Conservation (phyloP, 2,888 invertebrate genomes). For the Parelbella ahira region DNA sequence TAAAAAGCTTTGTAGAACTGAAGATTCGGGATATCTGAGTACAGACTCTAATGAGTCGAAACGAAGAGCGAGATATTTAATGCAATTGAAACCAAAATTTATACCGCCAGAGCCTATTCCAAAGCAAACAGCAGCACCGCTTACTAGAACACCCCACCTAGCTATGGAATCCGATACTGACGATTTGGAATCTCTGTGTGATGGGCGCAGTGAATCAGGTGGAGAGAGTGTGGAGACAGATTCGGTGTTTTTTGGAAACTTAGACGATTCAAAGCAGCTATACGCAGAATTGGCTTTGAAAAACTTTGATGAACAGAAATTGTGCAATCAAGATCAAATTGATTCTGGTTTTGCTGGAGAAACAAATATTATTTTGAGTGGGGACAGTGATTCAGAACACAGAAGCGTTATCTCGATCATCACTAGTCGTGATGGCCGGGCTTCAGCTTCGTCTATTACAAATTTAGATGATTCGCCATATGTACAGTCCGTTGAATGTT, state of each 20-base stretch:
- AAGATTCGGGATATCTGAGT: slow-evolving; percentile 92
- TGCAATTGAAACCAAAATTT: slow-evolving; percentile 64
- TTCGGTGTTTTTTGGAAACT: slow-evolving; percentile 91
- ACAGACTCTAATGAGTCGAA: slow-evolving; percentile 87
- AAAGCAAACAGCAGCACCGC: slow-evolving; percentile 36
- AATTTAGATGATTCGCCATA: slow-evolving; percentile 61
- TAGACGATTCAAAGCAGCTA: slow-evolving; percentile 71
- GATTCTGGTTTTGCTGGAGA: slow-evolving; percentile 73
- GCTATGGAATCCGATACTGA: slow-evolving; percentile 82
- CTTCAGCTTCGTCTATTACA: slow-evolving; percentile 55
- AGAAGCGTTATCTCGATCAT: slow-evolving; percentile 73
- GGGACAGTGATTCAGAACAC: slow-evolving; percentile 74
- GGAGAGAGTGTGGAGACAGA: slow-evolving; percentile 93
- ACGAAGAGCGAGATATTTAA: slow-evolving; percentile 66
- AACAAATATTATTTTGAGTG: slow-evolving; percentile 70
- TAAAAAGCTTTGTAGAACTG: slow-evolving; percentile 68
- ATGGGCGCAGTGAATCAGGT: slow-evolving; percentile 91
- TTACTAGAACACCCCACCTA: slow-evolving; percentile 47
- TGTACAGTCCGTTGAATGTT: slow-evolving; percentile 64
- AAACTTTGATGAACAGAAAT: slow-evolving; percentile 48
- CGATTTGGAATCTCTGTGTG: slow-evolving; percentile 88
- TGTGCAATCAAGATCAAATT: slow-evolving; percentile 57
- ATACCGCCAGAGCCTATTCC: slow-evolving; percentile 43
- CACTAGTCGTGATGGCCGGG: slow-evolving; percentile 59
- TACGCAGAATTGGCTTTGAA: slow-evolving; percentile 59